phyloP scores from a whole-genome alignment of 2,113 vertebrate species.

The Ciconia maguari region DNA sequence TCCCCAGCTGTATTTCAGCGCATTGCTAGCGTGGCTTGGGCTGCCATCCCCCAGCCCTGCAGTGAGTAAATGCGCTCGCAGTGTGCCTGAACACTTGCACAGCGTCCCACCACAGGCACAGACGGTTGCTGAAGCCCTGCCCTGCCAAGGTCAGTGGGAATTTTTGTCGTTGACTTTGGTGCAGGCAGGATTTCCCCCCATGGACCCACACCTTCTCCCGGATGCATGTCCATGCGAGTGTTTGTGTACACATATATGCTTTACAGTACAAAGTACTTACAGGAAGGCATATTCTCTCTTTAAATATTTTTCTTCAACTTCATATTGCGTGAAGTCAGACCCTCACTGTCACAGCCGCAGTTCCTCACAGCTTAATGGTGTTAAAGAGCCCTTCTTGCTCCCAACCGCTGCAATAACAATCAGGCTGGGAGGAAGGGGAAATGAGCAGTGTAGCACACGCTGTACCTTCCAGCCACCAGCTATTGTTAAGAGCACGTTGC shows the following conservation, averaged over 20 bases:
- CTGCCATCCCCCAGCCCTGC: neutral
- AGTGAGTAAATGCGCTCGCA: neutral
- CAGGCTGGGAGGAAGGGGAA: slow-evolving; percentile 72
- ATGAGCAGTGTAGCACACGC: slow-evolving; percentile 63
- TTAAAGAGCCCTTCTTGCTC: slow-evolving; percentile 42
- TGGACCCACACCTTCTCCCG: neutral
- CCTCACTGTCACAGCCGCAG: neutral
- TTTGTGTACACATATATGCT: neutral
- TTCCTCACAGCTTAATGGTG: slow-evolving; percentile 33
- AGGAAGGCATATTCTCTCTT: slow-evolving; percentile 22
- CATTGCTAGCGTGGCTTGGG: accelerated
- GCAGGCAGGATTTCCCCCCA: slow-evolving; percentile 23
- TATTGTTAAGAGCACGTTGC: slow-evolving; percentile 66
- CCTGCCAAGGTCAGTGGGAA: neutral
- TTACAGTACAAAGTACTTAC: neutral
- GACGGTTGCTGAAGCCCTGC: neutral
- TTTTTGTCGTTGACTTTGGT: neutral
- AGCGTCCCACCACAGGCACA: neutral
- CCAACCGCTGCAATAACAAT: slow-evolving; percentile 42
- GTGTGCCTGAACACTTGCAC: neutral
- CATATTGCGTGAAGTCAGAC: neutral
- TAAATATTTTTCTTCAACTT: neutral
- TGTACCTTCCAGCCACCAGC: slow-evolving; percentile 78
- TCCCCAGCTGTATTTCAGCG: neutral
- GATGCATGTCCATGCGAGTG: neutral